Conservation (phyloP, 2,113 vertebrate species). For the Uropsilus gracilis region DNA sequence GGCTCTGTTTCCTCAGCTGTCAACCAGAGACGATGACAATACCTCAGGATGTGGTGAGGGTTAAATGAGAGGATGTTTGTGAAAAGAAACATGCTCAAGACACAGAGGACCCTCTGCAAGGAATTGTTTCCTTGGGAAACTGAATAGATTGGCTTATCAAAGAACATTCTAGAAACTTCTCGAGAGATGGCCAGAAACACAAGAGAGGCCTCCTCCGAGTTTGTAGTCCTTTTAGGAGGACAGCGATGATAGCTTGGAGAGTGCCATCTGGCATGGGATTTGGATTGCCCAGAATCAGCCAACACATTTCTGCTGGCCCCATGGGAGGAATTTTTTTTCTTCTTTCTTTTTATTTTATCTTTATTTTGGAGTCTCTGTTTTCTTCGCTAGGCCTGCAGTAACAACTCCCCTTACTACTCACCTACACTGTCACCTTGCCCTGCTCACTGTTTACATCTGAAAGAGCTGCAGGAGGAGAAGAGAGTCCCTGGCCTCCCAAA, state of each 20-base stretch:
- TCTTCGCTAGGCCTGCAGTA: not conserved
- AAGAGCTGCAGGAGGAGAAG: not conserved
- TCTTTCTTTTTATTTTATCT: not conserved
- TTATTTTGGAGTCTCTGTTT: not conserved
- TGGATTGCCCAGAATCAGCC: not conserved
- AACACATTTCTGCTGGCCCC: not conserved
- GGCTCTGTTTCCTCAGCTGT: not conserved
- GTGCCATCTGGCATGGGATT: too few species aligned
- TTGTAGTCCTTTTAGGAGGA: not conserved
- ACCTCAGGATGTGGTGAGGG: not conserved
- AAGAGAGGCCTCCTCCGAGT: not conserved
- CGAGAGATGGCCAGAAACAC: not conserved
- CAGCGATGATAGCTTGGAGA: too few species aligned
- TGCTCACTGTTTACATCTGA: not conserved
- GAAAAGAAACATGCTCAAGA: not conserved
- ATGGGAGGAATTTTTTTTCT: rapidly evolving
- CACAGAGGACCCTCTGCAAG: not conserved
- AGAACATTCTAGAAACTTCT: not conserved
- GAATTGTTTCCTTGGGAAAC: not conserved
- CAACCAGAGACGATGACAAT: not conserved
- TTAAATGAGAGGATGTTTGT: not conserved
- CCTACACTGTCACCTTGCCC: too few species aligned
- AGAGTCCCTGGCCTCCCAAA: not conserved
- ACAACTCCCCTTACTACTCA: not conserved
- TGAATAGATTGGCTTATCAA: too few species aligned